These are phyloP conservation scores for Parnassius orleans DNA, from an alignment of 2,888 invertebrate species.

Conservation along the genomic window DNA sequence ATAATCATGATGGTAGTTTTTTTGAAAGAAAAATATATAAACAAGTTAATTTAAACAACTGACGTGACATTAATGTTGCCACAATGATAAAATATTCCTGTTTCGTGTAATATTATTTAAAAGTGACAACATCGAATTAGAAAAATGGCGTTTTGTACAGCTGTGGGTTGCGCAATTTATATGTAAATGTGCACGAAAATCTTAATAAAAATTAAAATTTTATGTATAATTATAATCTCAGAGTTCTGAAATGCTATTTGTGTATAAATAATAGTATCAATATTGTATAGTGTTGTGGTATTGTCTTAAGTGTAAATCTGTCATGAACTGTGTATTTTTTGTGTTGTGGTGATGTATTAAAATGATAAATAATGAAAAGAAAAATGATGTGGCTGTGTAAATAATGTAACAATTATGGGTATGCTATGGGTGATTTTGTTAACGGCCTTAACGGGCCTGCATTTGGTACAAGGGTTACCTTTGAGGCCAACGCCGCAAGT, in stretches of 20 bases:
- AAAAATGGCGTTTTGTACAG: constrained; percentile 78
- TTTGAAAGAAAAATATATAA: no score
- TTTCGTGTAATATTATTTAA: constrained; percentile 24
- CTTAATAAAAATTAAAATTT: constrained; percentile 53
- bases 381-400: constrained; percentile 72
- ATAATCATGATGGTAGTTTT: no score
- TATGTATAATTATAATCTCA: constrained; percentile 53
- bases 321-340: constrained; percentile 78
- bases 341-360: constrained; percentile 75
- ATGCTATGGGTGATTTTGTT: constrained; percentile 74
- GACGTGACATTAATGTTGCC: constrained; percentile 1
- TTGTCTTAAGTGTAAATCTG: constrained; percentile 60
- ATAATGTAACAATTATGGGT: constrained; percentile 76
- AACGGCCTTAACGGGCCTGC: constrained; percentile 70
- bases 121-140: constrained; percentile 51
- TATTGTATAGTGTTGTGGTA: constrained; percentile 50
- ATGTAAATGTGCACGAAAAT: constrained; percentile 73
- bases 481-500: constrained; percentile 69
- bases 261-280: constrained; percentile 48
- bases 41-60: no score
- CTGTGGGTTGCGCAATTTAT: constrained; percentile 80
- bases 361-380: constrained; percentile 75
- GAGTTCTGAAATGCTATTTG: constrained; percentile 52
- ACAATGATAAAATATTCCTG: constrained; percentile 11
- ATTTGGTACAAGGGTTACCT: constrained; percentile 68